phyloP scores from a whole-genome alignment of 1,140 invertebrate species.

The Drosophila willistoni region DNA sequence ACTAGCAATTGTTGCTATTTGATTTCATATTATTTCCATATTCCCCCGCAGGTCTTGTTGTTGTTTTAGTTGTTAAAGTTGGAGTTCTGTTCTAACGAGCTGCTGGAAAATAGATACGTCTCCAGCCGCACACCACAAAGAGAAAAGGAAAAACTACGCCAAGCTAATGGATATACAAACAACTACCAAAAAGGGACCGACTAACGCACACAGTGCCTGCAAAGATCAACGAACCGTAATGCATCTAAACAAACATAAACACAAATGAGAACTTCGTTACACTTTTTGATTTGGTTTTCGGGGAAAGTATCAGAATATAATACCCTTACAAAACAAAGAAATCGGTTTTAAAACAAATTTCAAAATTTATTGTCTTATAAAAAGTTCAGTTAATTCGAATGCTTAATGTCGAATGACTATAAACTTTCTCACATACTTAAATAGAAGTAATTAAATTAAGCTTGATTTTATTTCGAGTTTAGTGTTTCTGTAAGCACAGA shows the following conservation, averaged over 20 bases:
- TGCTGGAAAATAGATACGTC: conserved; percentile 33
- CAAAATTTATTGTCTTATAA: no score
- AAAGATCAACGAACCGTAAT: conserved; percentile 60
- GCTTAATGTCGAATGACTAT: no score
- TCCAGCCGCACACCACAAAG: conserved; percentile 27
- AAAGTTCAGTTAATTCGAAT: no score
- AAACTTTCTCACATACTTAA: no score
- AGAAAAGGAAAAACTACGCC: conserved; percentile 29
- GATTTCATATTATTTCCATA: conserved; percentile 16
- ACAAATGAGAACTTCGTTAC: conserved; percentile 8
- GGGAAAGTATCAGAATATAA: not conserved
- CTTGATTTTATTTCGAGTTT: no score
- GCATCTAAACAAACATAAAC: conserved; percentile 70
- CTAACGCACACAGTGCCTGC: conserved; percentile 53
- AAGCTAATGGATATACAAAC: conserved; percentile 67
- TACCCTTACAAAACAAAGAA: not conserved
- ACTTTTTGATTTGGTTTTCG: not conserved
- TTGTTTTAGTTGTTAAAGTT: conserved; percentile 7
- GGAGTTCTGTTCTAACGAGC: conserved; percentile 36
- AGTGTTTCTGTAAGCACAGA: no score
- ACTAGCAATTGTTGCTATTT: conserved; percentile 23
- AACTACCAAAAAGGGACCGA: conserved; percentile 54
- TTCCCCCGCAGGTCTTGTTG: not conserved
- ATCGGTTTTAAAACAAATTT: no score
- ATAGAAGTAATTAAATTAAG: no score